Conservation (phyloP, 2,797 vertebrate species). For the Sitta carolinensis region DNA sequence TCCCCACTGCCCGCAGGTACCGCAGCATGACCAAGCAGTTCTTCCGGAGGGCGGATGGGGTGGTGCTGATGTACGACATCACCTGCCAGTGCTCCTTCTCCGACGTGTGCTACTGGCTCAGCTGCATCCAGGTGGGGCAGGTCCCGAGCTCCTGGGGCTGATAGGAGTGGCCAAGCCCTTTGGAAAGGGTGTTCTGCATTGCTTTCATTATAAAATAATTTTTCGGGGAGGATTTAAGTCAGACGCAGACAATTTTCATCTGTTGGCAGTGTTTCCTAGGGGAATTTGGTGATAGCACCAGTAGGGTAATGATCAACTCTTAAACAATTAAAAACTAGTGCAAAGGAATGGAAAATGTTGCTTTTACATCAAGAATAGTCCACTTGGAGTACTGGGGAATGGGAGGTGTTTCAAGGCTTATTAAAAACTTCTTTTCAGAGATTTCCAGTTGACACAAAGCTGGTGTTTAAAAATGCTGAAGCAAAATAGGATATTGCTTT, state of each 20-base stretch:
- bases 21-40: slow-evolving; percentile 89
- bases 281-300: not conserved
- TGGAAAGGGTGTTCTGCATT: not conserved
- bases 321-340: not conserved
- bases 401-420: not conserved
- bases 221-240: not conserved
- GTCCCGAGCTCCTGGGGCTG: no score
- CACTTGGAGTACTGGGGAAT: not conserved
- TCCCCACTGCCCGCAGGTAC: slow-evolving; percentile 78
- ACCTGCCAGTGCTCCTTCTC: slow-evolving; percentile 82
- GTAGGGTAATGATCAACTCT: not conserved
- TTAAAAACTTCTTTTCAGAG: not conserved
- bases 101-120: slow-evolving; percentile 86
- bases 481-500: not conserved
- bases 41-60: slow-evolving; percentile 88
- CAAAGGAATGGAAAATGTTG: not conserved
- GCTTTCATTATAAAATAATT: not conserved
- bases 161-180: not conserved
- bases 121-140: slow-evolving; percentile 83
- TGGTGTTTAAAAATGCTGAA: not conserved
- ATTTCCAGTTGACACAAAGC: not conserved
- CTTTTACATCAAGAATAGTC: not conserved
- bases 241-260: not conserved
- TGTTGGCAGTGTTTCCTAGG: not conserved
- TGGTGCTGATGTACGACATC: slow-evolving; percentile 94